Percentiles rank a stretch among this genome's conserved stretches.
Conservation (phyloP, 2,888 invertebrate genomes). For the Nemotelus nigrinus region DNA sequence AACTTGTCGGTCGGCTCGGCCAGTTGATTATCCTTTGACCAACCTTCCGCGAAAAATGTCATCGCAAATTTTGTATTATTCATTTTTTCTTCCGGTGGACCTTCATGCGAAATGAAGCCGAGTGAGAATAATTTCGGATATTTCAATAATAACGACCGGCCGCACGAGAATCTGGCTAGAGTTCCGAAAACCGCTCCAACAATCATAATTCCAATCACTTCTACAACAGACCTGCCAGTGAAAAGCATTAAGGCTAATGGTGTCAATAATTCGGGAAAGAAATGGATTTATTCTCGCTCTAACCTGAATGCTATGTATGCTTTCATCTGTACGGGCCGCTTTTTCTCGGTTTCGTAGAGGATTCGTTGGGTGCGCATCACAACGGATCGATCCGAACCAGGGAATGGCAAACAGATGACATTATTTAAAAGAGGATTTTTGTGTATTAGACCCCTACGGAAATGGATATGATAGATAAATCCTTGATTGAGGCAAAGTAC, state of each 20-base stretch:
- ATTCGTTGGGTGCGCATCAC: slow-evolving; percentile 83
- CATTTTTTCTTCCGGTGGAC: slow-evolving; percentile 71
- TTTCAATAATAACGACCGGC: slow-evolving; percentile 74
- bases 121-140: slow-evolving; percentile 77
- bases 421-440: slow-evolving; percentile 62
- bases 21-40: slow-evolving; percentile 72
- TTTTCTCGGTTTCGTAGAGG: slow-evolving; percentile 73
- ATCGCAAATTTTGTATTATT: slow-evolving; percentile 73
- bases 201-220: slow-evolving; percentile 67
- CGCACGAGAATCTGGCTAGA: slow-evolving; percentile 71
- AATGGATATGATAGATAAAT: slow-evolving; percentile 7
- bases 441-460: slow-evolving; percentile 65
- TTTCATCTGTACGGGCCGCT: slow-evolving; percentile 81
- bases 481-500: not conserved
- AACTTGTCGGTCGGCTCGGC: slow-evolving; percentile 67
- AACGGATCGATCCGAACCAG: slow-evolving; percentile 84
- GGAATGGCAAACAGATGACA: slow-evolving; percentile 80
- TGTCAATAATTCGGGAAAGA: slow-evolving; percentile 48
- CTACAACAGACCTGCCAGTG: slow-evolving; percentile 65
- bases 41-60: slow-evolving; percentile 81
- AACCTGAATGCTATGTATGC: slow-evolving; percentile 73
- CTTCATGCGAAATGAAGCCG: slow-evolving; percentile 75
- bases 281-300: slow-evolving; percentile 48
- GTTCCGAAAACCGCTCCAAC: slow-evolving; percentile 71
- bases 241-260: not conserved